Percentiles rank a stretch among this genome's conserved stretches.
Conservation (phyloP, 2,113 vertebrate genomes). For the Pelobates fuscus region DNA sequence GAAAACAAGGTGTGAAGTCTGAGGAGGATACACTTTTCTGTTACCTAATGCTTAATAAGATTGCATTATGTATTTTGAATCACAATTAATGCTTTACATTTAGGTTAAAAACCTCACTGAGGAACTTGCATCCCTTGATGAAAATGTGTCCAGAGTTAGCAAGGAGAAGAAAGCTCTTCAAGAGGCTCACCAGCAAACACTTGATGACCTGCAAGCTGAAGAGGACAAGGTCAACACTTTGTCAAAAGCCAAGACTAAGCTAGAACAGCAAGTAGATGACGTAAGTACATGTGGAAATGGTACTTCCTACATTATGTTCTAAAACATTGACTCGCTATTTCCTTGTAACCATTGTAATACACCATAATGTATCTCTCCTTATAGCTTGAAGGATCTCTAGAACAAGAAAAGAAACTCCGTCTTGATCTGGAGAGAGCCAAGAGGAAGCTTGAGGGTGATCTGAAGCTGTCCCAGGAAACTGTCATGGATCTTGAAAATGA, state of each 20-base stretch:
- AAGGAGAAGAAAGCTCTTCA: slow-evolving; percentile 86
- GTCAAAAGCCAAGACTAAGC: slow-evolving; percentile 67
- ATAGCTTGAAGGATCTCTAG: slow-evolving; percentile 81
- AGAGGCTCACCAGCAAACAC: slow-evolving; percentile 80
- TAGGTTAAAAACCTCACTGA: slow-evolving; percentile 79
- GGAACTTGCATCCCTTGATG: slow-evolving; percentile 75
- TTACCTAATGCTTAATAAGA: background rate
- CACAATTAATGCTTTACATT: background rate
- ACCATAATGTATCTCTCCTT: slow-evolving; percentile 2
- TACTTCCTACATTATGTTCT: background rate
- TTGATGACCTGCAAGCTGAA: slow-evolving; percentile 82
- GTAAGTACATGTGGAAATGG: slow-evolving; percentile 52
- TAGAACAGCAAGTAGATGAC: slow-evolving; percentile 72
- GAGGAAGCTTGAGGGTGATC: no score
- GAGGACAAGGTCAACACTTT: slow-evolving; percentile 78
- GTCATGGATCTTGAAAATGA: slow-evolving; percentile 84
- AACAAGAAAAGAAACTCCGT: slow-evolving; percentile 83
- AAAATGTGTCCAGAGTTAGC: slow-evolving; percentile 73
- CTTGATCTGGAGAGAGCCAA: slow-evolving; percentile 78
- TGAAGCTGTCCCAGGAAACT: slow-evolving; percentile 73
- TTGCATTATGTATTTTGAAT: no score
- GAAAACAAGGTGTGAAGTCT: slow-evolving; percentile 73
- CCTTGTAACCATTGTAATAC: no score
- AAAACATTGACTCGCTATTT: no score
- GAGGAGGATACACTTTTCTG: background rate